Percentiles rank a stretch among this genome's conserved stretches.
phyloP scores from a whole-genome alignment of 2,113 vertebrate genomes.

The Reinhardtius hippoglossoides region DNA sequence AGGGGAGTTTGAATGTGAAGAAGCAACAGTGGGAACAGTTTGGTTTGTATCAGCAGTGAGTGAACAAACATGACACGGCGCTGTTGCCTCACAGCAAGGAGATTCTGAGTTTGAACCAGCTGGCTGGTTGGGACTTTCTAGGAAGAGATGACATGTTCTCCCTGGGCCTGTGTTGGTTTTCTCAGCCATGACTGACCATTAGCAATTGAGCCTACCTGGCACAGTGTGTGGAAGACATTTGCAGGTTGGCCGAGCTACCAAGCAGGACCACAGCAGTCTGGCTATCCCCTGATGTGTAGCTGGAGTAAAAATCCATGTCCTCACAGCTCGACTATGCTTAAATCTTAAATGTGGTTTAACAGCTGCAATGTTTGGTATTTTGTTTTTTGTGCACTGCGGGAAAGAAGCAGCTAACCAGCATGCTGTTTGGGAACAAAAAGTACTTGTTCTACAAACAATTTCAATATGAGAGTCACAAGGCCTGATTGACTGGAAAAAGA shows the following conservation, averaged over 20 bases:
- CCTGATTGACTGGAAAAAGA: constrained; percentile 34
- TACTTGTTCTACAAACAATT: constrained; percentile 13
- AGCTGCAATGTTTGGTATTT: neutral
- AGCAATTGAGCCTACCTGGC: no score
- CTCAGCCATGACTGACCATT: no score
- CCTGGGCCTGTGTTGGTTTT: no score
- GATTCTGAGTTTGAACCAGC: no score
- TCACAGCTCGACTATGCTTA: neutral
- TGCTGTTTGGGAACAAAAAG: constrained; percentile 21
- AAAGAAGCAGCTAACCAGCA: neutral
- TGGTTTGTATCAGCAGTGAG: no score
- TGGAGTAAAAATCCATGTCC: neutral
- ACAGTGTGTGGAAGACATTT: no score
- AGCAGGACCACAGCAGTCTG: neutral
- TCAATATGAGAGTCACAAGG: constrained; percentile 45
- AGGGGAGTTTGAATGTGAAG: no score
- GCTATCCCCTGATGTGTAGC: neutral
- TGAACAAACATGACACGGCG: no score
- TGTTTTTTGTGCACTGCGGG: neutral
- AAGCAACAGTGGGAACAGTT: no score
- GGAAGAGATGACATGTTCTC: no score
- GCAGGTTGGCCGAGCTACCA: neutral
- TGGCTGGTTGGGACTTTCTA: no score
- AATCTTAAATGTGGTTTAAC: neutral
- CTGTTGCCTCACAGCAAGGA: no score